Conservation (phyloP, 1,140 invertebrate species). For the Mya arenaria region DNA sequence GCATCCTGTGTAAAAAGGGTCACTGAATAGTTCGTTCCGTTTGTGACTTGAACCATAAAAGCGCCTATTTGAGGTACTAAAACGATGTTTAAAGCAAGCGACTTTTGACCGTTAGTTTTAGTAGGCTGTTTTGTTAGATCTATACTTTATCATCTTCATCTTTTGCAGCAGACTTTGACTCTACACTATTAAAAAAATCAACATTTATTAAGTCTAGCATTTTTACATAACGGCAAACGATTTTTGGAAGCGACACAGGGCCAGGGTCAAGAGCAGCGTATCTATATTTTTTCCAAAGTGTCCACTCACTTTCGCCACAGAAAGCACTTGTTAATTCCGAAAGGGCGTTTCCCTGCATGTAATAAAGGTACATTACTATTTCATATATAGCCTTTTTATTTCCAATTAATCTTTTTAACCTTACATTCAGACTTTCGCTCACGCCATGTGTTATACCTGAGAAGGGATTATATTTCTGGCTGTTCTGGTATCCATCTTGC, state of each 20-base stretch:
- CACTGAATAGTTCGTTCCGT: neutral
- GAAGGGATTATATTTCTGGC: neutral
- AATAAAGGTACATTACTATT: slow-evolving; percentile 13
- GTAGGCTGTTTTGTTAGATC: neutral
- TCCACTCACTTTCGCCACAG: slow-evolving; percentile 25
- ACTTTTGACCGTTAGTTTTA: neutral
- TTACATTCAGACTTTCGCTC: slow-evolving; percentile 8
- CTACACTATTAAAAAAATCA: neutral
- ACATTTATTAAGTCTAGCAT: neutral
- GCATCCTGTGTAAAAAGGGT: neutral
- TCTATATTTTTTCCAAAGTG: neutral
- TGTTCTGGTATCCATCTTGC: too few relatives aligned
- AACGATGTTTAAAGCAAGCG: neutral
- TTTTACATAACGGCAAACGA: neutral
- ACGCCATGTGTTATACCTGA: neutral
- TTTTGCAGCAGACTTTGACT: neutral
- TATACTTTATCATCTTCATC: neutral
- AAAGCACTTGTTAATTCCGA: neutral
- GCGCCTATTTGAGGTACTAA: slow-evolving; percentile 2
- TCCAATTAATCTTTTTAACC: slow-evolving; percentile 19
- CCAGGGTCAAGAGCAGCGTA: neutral
- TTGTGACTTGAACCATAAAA: neutral
- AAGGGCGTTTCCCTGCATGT: neutral
- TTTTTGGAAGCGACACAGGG: neutral
- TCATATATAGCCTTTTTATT: neutral